These are phyloP conservation scores for Euborellia annulipes DNA, from an alignment of 1,140 invertebrate species.

Conservation along the genomic window DNA sequence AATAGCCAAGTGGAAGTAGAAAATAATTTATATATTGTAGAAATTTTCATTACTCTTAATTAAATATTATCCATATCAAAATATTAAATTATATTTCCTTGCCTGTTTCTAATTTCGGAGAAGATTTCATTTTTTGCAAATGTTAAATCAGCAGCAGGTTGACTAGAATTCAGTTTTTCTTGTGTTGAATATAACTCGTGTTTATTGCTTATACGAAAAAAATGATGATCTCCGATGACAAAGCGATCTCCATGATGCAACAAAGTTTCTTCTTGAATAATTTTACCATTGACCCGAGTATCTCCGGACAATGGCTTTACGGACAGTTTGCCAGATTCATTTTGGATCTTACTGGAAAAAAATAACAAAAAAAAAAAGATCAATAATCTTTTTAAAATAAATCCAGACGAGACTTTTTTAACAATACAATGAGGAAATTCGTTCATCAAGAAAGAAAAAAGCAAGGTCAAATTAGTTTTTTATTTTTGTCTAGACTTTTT, in stretches of 20 bases:
- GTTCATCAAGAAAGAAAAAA: too few relatives aligned
- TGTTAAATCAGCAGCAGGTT: conserved; percentile 37
- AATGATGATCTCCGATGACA: conserved; percentile 50
- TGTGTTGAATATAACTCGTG: conserved; percentile 18
- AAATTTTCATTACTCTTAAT: not conserved
- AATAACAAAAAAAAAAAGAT: too few relatives aligned
- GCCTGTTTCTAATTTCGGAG: too few relatives aligned
- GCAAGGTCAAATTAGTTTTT: too few relatives aligned
- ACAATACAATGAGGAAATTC: too few relatives aligned
- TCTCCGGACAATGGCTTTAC: conserved; percentile 16
- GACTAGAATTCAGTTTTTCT: conserved; percentile 20
- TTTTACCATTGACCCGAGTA: conserved; percentile 31
- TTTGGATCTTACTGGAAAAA: conserved; percentile 3
- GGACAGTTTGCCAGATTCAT: conserved; percentile 2
- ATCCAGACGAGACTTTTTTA: too few relatives aligned
- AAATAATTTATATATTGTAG: too few relatives aligned
- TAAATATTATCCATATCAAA: not conserved
- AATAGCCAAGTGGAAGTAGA: too few relatives aligned
- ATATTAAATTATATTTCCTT: not conserved
- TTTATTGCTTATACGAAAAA: conserved; percentile 40
- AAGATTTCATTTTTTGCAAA: conserved; percentile 43
- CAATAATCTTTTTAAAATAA: too few relatives aligned
- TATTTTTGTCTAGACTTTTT: too few relatives aligned
- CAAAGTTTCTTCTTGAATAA: conserved; percentile 21
- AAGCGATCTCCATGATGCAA: conserved; percentile 46